Percentiles rank a stretch among this genome's conserved stretches.
phyloP scores from a whole-genome alignment of 2,888 invertebrate species.

The Chloromyia formosa region DNA sequence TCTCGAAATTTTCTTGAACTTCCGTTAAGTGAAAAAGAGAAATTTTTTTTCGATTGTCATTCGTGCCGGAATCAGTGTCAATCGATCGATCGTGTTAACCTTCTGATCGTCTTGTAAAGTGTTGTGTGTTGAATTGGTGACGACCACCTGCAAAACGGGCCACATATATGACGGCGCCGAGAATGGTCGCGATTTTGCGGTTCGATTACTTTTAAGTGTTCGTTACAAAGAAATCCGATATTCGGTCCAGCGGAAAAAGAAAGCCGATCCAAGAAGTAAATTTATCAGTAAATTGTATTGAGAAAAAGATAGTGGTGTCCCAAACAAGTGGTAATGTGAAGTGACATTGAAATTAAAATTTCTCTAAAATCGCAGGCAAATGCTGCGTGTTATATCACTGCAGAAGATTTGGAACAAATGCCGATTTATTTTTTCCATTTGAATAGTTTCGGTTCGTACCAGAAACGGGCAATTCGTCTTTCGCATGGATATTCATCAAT shows the following conservation, averaged over 20 bases:
- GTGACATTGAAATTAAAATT: constrained; percentile 26
- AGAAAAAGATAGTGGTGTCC: background rate
- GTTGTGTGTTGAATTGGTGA: constrained; percentile 20
- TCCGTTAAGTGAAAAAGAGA: constrained; percentile 43
- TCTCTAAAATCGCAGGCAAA: background rate
- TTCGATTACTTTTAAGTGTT: background rate
- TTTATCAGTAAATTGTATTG: too few relatives aligned
- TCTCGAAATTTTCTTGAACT: constrained; percentile 32
- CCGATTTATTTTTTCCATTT: background rate
- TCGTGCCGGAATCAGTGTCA: constrained; percentile 40
- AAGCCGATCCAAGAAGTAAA: too few relatives aligned
- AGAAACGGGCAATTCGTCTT: background rate
- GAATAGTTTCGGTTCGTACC: background rate
- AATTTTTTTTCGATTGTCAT: constrained; percentile 36
- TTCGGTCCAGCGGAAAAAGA: too few relatives aligned
- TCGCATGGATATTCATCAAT: background rate
- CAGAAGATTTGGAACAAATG: background rate
- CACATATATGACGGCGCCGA: background rate
- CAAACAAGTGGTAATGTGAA: background rate
- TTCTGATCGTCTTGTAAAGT: constrained; percentile 13
- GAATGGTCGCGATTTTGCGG: constrained; percentile 30
- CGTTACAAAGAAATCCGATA: background rate
- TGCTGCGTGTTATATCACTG: background rate
- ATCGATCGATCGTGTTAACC: constrained; percentile 39
- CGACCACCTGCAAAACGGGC: background rate